Conservation (phyloP, 2,888 invertebrate species). For the Troides oblongomaculatus region DNA sequence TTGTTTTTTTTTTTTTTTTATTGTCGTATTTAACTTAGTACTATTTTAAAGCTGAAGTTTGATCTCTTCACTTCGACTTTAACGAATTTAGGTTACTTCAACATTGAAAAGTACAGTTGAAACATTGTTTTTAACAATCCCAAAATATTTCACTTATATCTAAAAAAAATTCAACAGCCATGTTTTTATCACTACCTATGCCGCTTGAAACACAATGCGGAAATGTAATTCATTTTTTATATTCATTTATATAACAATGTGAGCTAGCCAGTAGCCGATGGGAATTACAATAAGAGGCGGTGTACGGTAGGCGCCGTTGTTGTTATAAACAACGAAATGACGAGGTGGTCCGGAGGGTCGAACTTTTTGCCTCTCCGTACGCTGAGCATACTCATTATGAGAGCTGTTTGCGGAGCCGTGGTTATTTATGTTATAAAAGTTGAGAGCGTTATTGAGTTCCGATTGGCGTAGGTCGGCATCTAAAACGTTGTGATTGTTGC, state of each 20-base stretch:
- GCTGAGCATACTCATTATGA: constrained; percentile 65
- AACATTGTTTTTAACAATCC: constrained; percentile 66
- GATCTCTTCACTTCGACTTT: constrained; percentile 43
- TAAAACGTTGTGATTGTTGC: constrained; percentile 61
- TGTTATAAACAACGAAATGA: constrained; percentile 60
- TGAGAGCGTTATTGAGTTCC: constrained; percentile 64
- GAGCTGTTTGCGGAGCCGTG: constrained; percentile 55
- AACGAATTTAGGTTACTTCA: constrained; percentile 50
- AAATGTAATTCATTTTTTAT: constrained; percentile 29
- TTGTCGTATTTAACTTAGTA: constrained; percentile 56
- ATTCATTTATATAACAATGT: constrained; percentile 32
- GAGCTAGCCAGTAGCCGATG: constrained; percentile 32
- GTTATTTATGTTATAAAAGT: constrained; percentile 59
- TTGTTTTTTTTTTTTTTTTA: constrained; percentile 38
- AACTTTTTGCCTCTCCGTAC: constrained; percentile 68
- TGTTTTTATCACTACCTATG: constrained; percentile 68
- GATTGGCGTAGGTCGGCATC: constrained; percentile 61
- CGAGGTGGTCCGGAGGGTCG: constrained; percentile 69
- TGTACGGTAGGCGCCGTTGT: constrained; percentile 33
- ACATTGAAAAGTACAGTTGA: constrained; percentile 50
- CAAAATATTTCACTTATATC: constrained; percentile 54
- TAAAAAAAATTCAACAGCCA: constrained; percentile 75
- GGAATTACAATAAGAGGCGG: constrained; percentile 25
- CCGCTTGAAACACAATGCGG: constrained; percentile 36
- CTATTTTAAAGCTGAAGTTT: constrained; percentile 56